Conservation (phyloP, 2,797 vertebrate genomes). For the Netta rufina region DNA sequence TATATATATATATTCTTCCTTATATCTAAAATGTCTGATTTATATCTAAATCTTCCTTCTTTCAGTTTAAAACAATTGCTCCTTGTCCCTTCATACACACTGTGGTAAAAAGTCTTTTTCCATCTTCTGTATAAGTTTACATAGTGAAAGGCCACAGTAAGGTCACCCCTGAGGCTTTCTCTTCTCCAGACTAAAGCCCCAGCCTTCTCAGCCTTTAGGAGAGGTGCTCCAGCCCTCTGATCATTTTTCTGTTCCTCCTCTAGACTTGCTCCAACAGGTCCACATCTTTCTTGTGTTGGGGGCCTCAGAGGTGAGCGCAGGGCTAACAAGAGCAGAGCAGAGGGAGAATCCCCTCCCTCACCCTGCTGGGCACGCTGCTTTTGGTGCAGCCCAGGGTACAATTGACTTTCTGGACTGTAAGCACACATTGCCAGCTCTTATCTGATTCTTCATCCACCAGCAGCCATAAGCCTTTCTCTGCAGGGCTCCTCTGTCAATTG, state of each 20-base stretch:
- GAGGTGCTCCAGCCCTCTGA: neutral
- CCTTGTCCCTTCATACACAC: neutral
- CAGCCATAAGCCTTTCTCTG: neutral
- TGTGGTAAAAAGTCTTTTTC: neutral
- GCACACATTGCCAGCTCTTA: neutral
- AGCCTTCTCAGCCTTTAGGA: neutral
- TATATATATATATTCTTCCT: no score
- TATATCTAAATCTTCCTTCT: no score
- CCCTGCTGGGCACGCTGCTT: neutral
- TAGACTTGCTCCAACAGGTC: neutral
- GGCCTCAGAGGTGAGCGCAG: neutral
- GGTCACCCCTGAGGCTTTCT: neutral
- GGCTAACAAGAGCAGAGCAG: neutral
- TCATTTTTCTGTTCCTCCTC: neutral
- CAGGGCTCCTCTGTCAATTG: neutral
- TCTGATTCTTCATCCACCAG: neutral
- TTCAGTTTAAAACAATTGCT: no score
- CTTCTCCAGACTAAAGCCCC: neutral
- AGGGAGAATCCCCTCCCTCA: neutral
- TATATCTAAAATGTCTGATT: no score
- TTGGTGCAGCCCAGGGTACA: neutral
- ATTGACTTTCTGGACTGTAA: neutral
- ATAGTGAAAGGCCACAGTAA: neutral
- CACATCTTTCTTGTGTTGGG: neutral
- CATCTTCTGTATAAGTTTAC: neutral